phyloP scores from a whole-genome alignment of 2,888 invertebrate genomes.

The Sphaerophoria taeniata region DNA sequence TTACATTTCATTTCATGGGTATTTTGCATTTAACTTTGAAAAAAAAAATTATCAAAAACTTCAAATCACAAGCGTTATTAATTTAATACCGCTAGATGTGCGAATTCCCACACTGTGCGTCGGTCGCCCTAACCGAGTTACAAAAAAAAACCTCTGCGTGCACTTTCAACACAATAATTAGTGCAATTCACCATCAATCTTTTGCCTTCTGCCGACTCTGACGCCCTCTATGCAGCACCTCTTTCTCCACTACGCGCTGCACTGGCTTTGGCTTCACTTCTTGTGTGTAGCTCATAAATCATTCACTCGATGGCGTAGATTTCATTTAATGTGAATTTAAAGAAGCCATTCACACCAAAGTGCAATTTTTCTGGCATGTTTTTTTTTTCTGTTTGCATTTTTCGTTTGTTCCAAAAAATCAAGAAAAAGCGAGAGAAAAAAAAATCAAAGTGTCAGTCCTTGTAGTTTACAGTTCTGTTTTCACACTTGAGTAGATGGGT shows the following conservation, averaged over 20 bases:
- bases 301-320: conserved; percentile 59
- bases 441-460: conserved; percentile 38
- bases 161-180: conserved; percentile 70
- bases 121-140: neutral
- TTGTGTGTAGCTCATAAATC: conserved; percentile 61
- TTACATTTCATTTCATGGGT: too few relatives aligned
- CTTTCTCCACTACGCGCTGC: neutral
- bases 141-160: conserved; percentile 33
- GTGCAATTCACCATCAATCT: conserved; percentile 63
- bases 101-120: too few relatives aligned
- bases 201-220: conserved; percentile 39
- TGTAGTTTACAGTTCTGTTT: conserved; percentile 35
- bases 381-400: conserved; percentile 1
- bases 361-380: conserved; percentile 32
- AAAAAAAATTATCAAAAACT: too few relatives aligned
- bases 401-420: neutral
- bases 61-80: too few relatives aligned
- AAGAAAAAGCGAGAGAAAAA: neutral
- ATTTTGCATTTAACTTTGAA: too few relatives aligned
- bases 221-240: conserved; percentile 30
- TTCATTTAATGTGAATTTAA: conserved; percentile 60
- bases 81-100: too few relatives aligned
- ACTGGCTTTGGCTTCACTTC: conserved; percentile 10
- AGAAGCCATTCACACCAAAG: conserved; percentile 61
- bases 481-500: conserved; percentile 41